Conservation (phyloP, 2,888 invertebrate genomes). For the Napeogenes sylphis region DNA sequence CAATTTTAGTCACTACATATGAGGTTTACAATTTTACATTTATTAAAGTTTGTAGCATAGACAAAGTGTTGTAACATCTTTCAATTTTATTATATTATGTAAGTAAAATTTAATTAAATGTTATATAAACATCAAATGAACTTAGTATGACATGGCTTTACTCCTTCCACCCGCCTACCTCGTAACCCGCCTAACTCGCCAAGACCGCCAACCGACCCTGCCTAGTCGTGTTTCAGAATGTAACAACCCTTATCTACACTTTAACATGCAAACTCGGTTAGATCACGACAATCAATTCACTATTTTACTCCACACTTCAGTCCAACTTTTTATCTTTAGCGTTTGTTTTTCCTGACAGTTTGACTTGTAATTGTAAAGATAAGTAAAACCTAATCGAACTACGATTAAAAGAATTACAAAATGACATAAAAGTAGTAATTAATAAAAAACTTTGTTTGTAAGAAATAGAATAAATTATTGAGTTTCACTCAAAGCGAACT, state of each 20-base stretch:
- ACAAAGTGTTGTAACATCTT: neutral
- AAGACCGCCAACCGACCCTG: constrained; percentile 39
- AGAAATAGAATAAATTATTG: constrained; percentile 12
- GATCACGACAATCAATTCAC: constrained; percentile 60
- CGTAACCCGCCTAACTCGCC: constrained; percentile 41
- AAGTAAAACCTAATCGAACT: neutral
- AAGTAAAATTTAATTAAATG: neutral
- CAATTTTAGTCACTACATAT: neutral
- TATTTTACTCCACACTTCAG: constrained; percentile 21
- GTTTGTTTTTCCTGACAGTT: constrained; percentile 2
- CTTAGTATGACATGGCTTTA: constrained; percentile 27
- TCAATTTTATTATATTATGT: neutral
- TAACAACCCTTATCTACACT: constrained; percentile 61
- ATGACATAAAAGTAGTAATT: neutral
- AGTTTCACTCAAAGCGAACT: constrained; percentile 29
- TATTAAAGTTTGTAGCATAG: neutral
- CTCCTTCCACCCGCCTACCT: constrained; percentile 38
- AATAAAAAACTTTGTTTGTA: constrained; percentile 1
- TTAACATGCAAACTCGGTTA: constrained; percentile 63
- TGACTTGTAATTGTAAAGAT: constrained; percentile 4
- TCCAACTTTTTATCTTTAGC: constrained; percentile 9
- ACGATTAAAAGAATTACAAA: neutral
- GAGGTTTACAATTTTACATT: neutral
- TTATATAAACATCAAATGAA: constrained; percentile 5
- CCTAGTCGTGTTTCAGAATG: constrained; percentile 49